Evolutionary conservation across 2,888 invertebrate species (phyloP).

Genomic region (Epirrhoe alternata): DNA sequence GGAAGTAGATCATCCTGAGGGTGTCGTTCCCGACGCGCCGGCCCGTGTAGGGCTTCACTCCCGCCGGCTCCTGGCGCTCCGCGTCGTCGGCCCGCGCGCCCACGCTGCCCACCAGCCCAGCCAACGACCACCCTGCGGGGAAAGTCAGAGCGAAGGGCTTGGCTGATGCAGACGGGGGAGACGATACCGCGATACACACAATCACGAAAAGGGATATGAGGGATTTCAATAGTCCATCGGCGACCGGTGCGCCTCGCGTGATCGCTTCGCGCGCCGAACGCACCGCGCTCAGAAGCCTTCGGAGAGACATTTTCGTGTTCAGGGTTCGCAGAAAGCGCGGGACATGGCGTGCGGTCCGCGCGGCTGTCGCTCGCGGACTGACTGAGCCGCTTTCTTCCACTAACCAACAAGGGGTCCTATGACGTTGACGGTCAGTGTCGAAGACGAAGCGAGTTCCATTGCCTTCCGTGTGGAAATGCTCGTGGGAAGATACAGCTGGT

Average conservation of each 20-base stretch:
- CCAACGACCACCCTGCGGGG: constrained; percentile 79
- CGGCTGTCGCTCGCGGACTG: constrained; percentile 62
- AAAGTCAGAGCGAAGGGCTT: constrained; percentile 79
- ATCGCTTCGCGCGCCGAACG: constrained; percentile 73
- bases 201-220: constrained; percentile 73
- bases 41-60: constrained; percentile 87
- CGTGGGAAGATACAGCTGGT: constrained; percentile 30
- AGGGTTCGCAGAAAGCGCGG: constrained; percentile 48
- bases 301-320: constrained; percentile 65
- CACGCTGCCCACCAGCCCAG: constrained; percentile 73
- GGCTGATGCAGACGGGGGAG: constrained; percentile 76
- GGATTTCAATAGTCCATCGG: constrained; percentile 74
- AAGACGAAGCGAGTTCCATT: constrained; percentile 34
- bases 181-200: constrained; percentile 76
- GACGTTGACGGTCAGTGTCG: constrained; percentile 60
- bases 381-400: constrained; percentile 48
- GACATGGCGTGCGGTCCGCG: constrained; percentile 59
- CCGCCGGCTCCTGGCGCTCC: constrained; percentile 65
- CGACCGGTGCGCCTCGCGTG: constrained; percentile 71
- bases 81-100: constrained; percentile 69
- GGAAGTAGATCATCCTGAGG: constrained; percentile 90
- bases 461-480: constrained; percentile 13
- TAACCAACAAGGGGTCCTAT: constrained; percentile 43
- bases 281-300: constrained; percentile 72
- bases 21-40: constrained; percentile 87